Evolutionary conservation across 2,888 invertebrate species (phyloP).

Genomic region (Lycia hirtaria): DNA sequence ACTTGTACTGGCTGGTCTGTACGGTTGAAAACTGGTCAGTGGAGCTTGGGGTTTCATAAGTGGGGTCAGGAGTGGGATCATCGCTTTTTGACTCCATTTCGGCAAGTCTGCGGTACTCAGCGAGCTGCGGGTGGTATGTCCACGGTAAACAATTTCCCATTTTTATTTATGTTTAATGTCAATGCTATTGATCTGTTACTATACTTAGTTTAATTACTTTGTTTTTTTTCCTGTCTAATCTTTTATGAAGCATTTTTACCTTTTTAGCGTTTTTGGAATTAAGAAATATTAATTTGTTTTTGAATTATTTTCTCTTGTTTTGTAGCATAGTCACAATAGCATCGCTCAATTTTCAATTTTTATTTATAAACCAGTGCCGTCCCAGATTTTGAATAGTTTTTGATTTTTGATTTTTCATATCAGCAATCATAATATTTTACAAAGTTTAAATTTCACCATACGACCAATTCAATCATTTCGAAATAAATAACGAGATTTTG

Average conservation of each 20-base stretch:
- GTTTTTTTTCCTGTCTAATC: too few relatives aligned
- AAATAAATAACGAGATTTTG: too few relatives aligned
- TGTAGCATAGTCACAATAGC: neutral
- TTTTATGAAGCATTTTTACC: too few relatives aligned
- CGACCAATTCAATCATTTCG: conserved; percentile 14
- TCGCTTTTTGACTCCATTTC: conserved; percentile 24
- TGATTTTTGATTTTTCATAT: too few relatives aligned
- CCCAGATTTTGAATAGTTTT: conserved; percentile 1
- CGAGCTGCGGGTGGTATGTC: conserved; percentile 29
- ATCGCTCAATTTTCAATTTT: neutral
- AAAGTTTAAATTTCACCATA: neutral
- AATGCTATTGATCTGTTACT: conserved; percentile 11
- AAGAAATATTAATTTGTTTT: too few relatives aligned
- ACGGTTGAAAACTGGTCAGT: conserved; percentile 28
- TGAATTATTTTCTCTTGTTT: too few relatives aligned
- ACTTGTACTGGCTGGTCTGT: conserved; percentile 30
- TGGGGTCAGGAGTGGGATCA: conserved; percentile 25
- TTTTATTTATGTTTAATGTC: neutral
- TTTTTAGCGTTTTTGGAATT: too few relatives aligned
- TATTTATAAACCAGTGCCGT: conserved; percentile 6
- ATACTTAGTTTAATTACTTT: neutral
- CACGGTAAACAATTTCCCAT: conserved; percentile 14
- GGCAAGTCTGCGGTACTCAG: conserved; percentile 24
- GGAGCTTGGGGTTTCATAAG: conserved; percentile 35
- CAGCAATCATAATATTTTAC: neutral